Base-by-base conservation (phyloP, 2,797 vertebrate genomes). In the Calcarius lapponicus region DNA sequence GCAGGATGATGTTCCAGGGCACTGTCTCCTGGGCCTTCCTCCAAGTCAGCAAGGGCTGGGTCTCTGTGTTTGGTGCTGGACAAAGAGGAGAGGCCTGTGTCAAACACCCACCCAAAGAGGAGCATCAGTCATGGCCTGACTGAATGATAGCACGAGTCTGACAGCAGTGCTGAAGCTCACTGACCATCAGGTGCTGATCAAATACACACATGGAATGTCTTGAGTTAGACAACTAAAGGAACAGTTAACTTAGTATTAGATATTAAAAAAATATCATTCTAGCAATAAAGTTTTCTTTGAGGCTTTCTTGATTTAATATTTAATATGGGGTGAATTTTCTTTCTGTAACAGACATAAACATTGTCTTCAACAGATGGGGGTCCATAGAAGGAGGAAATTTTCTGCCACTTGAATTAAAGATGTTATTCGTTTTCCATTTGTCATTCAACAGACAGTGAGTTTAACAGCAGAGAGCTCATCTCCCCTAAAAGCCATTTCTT, bases 1-100 rank as follows among this genome's bases (percentile, higher is more conserved):
- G 97, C 81, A 99, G 97, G 84, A 99, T 98, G 94, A 99, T 99
- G 86, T 99, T 99, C 99, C 99, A 99, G 45, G 99, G 99, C 80
- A 99, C 98, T 0, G 98, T 98, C 42, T 99, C 98, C 90, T 99
- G 99, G 19, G 98, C 98, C 95, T 98, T 99, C 95, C 98, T 99
- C 99, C 99, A 99, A 0, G 99, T 98, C 80, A 99, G 94, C 73
- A 99, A 96, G 53, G 99, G 99, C 53, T 98, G 97, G 4, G 98
- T 98, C 40, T 98, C 98, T 21, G 97, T 98, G 80, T 98, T 99
- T 64, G 98, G 96, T 53, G 98, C 99, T 99, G 95, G 56, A 87
- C 32, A 75, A 95, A 93, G 86, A 95, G 57, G 91, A 87, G 83
- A 57, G 1, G 43, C 25, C 60, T 32, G 3, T 0, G 36, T 93